Evolutionary conservation across 1,140 invertebrate genomes (phyloP).

Genomic region (Epicauta chinensis): DNA sequence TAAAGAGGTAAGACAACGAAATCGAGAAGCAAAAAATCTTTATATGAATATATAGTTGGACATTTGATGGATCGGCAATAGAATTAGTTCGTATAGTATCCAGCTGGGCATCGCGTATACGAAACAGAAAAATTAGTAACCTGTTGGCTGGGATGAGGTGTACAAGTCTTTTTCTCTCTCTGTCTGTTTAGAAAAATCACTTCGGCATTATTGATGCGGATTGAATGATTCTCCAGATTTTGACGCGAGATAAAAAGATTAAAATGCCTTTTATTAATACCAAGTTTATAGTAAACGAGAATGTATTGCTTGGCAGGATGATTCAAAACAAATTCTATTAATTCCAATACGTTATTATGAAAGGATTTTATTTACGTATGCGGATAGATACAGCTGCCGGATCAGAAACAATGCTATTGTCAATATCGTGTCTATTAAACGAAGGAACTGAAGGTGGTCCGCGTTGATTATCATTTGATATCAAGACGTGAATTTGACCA

Average conservation of each 20-base stretch:
- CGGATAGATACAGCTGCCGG: no score
- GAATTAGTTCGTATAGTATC: constrained; percentile 27
- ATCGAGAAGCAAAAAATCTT: no score
- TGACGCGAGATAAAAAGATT: constrained; percentile 15
- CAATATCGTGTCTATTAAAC: no score
- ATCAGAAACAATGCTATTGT: no score
- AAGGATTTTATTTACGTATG: no score
- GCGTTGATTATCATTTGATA: no score
- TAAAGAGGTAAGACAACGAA: constrained; percentile 5
- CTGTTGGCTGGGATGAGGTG: constrained; percentile 11
- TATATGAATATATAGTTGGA: constrained; percentile 28
- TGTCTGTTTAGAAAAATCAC: no score
- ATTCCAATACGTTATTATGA: no score
- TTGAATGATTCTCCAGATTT: constrained; percentile 17
- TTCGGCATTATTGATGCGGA: constrained; percentile 16
- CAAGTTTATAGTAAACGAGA: neutral
- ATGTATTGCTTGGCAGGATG: constrained; percentile 3
- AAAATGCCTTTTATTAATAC: constrained; percentile 12
- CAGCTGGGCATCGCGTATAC: constrained; percentile 11
- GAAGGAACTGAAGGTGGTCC: no score
- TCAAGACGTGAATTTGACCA: no score
- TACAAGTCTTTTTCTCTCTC: no score
- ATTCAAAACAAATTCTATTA: constrained; percentile 12
- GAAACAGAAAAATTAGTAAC: constrained; percentile 15
- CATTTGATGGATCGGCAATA: constrained; percentile 29